Evolutionary conservation across 2,888 invertebrate species (phyloP).

Genomic region (Eristalis pertinax): DNA sequence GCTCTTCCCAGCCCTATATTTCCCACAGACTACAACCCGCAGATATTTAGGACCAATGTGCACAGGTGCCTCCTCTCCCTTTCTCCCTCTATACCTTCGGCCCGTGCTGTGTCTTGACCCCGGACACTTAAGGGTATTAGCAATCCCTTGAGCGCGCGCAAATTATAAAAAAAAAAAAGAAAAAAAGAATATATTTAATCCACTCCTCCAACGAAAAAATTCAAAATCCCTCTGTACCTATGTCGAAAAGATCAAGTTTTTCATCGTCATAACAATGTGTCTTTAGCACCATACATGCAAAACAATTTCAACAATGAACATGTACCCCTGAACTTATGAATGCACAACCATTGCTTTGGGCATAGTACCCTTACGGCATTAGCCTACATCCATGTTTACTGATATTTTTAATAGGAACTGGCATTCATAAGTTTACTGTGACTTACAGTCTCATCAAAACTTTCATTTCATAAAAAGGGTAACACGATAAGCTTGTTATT

Average conservation of each 20-base stretch:
- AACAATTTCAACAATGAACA: neutral
- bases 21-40: too few relatives aligned
- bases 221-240: neutral
- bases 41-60: too few relatives aligned
- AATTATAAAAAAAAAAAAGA: too few relatives aligned
- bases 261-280: neutral
- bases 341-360: neutral
- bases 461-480: slow-evolving; percentile 49
- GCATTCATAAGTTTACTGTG: neutral
- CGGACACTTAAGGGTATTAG: too few relatives aligned
- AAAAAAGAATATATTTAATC: neutral
- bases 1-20: too few relatives aligned
- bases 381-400: neutral
- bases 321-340: neutral
- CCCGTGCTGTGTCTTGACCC: too few relatives aligned
- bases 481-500: slow-evolving; percentile 32
- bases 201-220: neutral
- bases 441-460: slow-evolving; percentile 27
- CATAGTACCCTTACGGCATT: neutral
- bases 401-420: neutral
- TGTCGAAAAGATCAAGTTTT: neutral
- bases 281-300: neutral
- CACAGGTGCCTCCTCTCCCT: too few relatives aligned
- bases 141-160: too few relatives aligned
- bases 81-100: too few relatives aligned